Evolutionary conservation across 2,888 invertebrate genomes (phyloP).

Genomic region (Athripsodes cinereus): DNA sequence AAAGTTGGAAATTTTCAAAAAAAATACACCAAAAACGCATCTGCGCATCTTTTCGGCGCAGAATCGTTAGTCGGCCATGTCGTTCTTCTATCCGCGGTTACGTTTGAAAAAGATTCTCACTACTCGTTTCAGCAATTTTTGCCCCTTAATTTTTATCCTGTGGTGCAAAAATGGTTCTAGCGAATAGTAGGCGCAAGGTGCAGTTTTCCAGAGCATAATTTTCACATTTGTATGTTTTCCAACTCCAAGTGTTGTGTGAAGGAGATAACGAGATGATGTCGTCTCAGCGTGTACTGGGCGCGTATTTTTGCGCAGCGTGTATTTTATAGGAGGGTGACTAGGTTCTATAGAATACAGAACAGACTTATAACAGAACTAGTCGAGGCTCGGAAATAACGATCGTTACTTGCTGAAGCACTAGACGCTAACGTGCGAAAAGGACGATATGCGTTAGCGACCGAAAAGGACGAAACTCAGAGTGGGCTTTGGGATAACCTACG

Average conservation of each 20-base stretch:
- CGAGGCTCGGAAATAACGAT: slow-evolving; percentile 50
- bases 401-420: slow-evolving; percentile 31
- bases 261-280: slow-evolving; percentile 11
- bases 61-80: slow-evolving; percentile 42
- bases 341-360: neutral
- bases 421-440: slow-evolving; percentile 21
- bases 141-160: neutral
- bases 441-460: slow-evolving; percentile 14
- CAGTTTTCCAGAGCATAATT: slow-evolving; percentile 6
- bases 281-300: slow-evolving; percentile 15
- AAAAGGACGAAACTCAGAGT: slow-evolving; percentile 18
- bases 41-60: slow-evolving; percentile 56
- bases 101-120: neutral
- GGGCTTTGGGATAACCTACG: neutral
- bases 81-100: slow-evolving; percentile 17
- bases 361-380: slow-evolving; percentile 13
- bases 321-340: slow-evolving; percentile 22
- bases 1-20: slow-evolving; percentile 28
- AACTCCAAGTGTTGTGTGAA: slow-evolving; percentile 11
- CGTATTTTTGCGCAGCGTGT: slow-evolving; percentile 27
- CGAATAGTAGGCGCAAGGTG: neutral
- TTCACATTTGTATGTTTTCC: neutral
- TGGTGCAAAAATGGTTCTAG: neutral
- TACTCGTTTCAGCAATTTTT: slow-evolving; percentile 5
- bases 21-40: slow-evolving; percentile 55